A percentile compares a stretch with the other conserved stretches of the same genome.
Evolutionary conservation across 35 echinoderm and acorn worm species (phyloP).

Genomic region (Ophiothrix spiculata): DNA sequence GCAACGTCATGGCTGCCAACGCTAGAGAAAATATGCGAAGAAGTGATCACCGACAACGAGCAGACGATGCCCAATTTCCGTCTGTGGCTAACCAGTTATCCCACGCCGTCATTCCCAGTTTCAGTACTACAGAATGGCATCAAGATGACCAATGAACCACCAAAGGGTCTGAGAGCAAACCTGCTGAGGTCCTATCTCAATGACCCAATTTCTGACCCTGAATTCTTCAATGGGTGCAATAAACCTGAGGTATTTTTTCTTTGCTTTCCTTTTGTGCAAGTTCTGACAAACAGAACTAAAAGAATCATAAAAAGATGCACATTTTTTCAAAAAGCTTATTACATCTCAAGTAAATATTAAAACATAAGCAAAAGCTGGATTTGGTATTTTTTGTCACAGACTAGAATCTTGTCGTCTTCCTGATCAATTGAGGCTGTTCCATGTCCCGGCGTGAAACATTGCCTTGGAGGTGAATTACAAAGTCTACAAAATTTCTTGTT

Average conservation of each 20-base stretch:
- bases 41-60: conserved; percentile 78
- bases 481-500: too few species aligned
- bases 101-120: conserved; percentile 89
- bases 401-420: too few species aligned
- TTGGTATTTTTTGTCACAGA: too few species aligned
- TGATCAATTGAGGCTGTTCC: too few species aligned
- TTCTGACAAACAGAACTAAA: neutral
- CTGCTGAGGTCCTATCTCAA: conserved; percentile 88
- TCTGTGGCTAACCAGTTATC: conserved; percentile 97
- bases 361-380: too few species aligned
- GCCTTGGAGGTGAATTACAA: too few species aligned
- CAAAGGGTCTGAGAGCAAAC: conserved; percentile 95
- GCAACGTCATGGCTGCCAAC: conserved; percentile 91
- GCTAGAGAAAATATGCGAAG: conserved; percentile 97
- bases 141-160: conserved; percentile 99
- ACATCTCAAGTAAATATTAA: too few species aligned
- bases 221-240: conserved; percentile 87
- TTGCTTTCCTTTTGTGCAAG: neutral
- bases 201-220: conserved; percentile 95
- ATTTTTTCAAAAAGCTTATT: too few species aligned
- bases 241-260: conserved; percentile 71
- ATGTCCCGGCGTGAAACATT: too few species aligned
- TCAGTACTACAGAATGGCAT: conserved; percentile 96
- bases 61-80: conserved; percentile 75
- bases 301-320: too few species aligned